Conservation (phyloP, 1,140 invertebrate species). For the Liolophura sinensis region DNA sequence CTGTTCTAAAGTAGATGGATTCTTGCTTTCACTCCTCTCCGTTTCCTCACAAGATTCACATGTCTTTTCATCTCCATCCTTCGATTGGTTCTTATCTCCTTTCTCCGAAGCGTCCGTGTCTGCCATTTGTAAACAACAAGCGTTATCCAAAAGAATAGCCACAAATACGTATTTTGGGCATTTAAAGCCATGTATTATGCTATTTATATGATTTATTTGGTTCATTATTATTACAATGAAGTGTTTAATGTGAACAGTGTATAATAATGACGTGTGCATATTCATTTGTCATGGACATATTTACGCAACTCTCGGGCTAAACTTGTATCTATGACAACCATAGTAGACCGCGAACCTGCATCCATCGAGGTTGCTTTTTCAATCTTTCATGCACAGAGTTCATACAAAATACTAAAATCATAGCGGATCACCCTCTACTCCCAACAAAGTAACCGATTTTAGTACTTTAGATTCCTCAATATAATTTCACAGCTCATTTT, state of each 20-base stretch:
- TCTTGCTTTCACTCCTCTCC: neutral
- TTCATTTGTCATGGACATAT: constrained; percentile 1
- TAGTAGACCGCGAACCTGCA: too few species aligned
- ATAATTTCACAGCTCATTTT: neutral
- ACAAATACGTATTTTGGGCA: neutral
- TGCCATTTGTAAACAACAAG: constrained; percentile 32
- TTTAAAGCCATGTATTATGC: neutral
- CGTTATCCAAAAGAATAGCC: constrained; percentile 9
- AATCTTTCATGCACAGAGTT: too few species aligned
- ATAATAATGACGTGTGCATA: neutral
- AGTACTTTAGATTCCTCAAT: neutral
- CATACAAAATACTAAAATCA: too few species aligned
- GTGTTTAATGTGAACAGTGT: too few species aligned
- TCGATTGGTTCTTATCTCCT: constrained; percentile 3
- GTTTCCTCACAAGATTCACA: constrained; percentile 1
- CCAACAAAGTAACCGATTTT: too few species aligned
- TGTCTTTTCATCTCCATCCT: neutral
- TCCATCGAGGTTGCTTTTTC: too few species aligned
- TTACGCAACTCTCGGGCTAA: neutral
- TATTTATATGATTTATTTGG: too few species aligned
- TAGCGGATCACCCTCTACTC: too few species aligned
- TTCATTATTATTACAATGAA: too few species aligned
- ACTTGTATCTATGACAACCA: neutral
- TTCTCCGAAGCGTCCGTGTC: constrained; percentile 5
- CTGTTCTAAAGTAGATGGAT: constrained; percentile 20